Evolutionary conservation across 1,140 invertebrate genomes (phyloP).

Genomic region (Asbolus verrucosus): DNA sequence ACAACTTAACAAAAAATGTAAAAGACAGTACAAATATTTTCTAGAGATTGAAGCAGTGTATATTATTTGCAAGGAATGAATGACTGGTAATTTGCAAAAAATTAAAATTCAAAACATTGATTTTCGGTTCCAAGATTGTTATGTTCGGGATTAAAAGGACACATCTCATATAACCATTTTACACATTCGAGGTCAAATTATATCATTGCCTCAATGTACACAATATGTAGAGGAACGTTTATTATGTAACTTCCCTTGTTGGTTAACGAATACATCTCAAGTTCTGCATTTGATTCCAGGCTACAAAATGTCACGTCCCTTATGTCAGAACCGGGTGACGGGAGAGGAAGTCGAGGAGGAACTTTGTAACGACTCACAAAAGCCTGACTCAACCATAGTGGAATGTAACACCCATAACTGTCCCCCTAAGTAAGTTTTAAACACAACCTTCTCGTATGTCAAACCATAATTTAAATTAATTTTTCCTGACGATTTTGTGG

Average conservation of each 20-base stretch:
- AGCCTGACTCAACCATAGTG: constrained; percentile 80
- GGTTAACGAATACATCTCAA: constrained; percentile 9
- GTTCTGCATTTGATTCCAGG: constrained; percentile 68
- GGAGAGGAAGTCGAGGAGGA: constrained; percentile 81
- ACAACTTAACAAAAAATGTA: too few species aligned
- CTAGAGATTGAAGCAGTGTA: too few species aligned
- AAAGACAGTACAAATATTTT: too few species aligned
- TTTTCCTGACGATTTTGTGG: neutral
- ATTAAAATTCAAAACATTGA: too few species aligned
- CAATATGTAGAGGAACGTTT: neutral
- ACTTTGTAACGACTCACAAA: constrained; percentile 81
- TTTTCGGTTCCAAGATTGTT: too few species aligned
- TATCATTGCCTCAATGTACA: neutral
- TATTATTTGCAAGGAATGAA: too few species aligned
- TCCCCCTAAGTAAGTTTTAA: constrained; percentile 82
- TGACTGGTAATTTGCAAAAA: too few species aligned
- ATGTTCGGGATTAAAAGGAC: too few species aligned
- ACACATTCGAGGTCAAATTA: too few species aligned
- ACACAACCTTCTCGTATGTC: too few species aligned
- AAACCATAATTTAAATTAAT: constrained; percentile 15
- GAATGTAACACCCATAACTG: constrained; percentile 88
- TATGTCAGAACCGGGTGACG: constrained; percentile 80
- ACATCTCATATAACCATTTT: too few species aligned
- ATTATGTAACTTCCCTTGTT: neutral
- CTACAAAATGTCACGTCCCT: constrained; percentile 84